A percentile compares a stretch with the other conserved stretches of the same genome.
phyloP scores from a whole-genome alignment of 1,140 invertebrate genomes.

The Drosophila oshimai region DNA sequence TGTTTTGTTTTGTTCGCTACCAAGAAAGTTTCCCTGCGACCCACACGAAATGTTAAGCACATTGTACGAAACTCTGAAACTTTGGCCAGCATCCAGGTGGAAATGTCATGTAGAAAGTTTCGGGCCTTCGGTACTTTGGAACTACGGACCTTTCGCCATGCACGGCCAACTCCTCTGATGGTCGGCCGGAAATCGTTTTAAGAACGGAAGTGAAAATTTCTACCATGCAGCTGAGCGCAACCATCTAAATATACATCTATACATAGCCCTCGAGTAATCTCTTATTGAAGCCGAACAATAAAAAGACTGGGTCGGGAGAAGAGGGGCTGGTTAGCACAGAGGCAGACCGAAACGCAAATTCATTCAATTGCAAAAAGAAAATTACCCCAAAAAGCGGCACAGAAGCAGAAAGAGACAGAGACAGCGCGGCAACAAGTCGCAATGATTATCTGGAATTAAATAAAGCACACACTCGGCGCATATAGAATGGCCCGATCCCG shows the following conservation, averaged over 20 bases:
- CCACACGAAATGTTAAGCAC: constrained; percentile 44
- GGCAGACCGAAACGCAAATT: constrained; percentile 72
- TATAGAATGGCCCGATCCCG: constrained; percentile 28
- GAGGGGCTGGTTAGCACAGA: constrained; percentile 5
- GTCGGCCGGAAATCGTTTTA: constrained; percentile 73
- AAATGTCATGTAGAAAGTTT: constrained; percentile 66
- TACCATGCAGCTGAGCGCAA: constrained; percentile 74
- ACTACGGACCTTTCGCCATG: constrained; percentile 43
- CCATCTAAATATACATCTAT: constrained; percentile 77
- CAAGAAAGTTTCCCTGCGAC: constrained; percentile 54
- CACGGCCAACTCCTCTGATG: constrained; percentile 57
- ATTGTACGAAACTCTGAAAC: background rate
- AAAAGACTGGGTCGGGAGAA: background rate
- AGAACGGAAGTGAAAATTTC: constrained; percentile 80
- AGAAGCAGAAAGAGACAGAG: constrained; percentile 32
- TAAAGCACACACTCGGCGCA: constrained; percentile 57
- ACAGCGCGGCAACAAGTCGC: constrained; percentile 66
- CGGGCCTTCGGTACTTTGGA: constrained; percentile 4
- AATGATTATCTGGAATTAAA: constrained; percentile 81
- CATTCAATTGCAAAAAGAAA: constrained; percentile 82
- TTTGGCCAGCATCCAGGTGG: constrained; percentile 36
- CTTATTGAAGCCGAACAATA: constrained; percentile 73
- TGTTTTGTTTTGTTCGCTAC: constrained; percentile 4
- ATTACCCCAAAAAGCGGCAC: constrained; percentile 71
- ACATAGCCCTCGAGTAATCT: constrained; percentile 62